Evolutionary conservation across 2,888 invertebrate genomes (phyloP), one percentile per base, ranked within the genome.

Genomic region (Xestia ashworthii): DNA sequence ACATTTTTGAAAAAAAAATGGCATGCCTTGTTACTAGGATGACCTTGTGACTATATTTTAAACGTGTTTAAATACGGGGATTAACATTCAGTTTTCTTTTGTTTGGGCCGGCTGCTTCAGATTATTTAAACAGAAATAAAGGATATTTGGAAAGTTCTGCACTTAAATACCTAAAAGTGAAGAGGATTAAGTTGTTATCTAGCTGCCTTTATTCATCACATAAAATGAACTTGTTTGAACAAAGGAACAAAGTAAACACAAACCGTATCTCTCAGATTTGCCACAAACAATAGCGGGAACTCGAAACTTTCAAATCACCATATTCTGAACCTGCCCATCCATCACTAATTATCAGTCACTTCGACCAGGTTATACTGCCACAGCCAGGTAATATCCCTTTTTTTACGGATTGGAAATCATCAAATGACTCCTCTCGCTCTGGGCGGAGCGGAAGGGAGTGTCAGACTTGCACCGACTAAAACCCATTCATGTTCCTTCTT

Each of bases 261-360:
- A 22, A 22, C 5, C 14, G n/a, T 32, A 48, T 12, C n/a, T 44
- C 19, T 25, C 22, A 38, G 19, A 78, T 22, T 19, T 41, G n/a
- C 46, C 46, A 46, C 32, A n/a, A 44, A 72, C 48, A 74, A 65
- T 6, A 81, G n/a, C 46, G 8, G n/a, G 3, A 48, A 48, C 19
- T 32, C 22, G 25, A 76, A 75, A 82, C n/a, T n/a, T 32, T 53
- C 6, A 8, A 32, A 66, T 70, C 5, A 48, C 12, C 44, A 32
- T n/a, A n/a, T n/a, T 38, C 48, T 53, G 74, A 46, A 68, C 67
- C 66, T 50, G n/a, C 16, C 41, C 46, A n/a, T 41, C 71, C 70
- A 41, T 70, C 50, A 66, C 12, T n/a, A 65, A 65, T 32, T 32
- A 8, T 48, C 84, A 32, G 12, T 38, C 67, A 68, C 48, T 60